Conservation (phyloP, 2,797 vertebrate species). For the Sarcoramphus papa region DNA sequence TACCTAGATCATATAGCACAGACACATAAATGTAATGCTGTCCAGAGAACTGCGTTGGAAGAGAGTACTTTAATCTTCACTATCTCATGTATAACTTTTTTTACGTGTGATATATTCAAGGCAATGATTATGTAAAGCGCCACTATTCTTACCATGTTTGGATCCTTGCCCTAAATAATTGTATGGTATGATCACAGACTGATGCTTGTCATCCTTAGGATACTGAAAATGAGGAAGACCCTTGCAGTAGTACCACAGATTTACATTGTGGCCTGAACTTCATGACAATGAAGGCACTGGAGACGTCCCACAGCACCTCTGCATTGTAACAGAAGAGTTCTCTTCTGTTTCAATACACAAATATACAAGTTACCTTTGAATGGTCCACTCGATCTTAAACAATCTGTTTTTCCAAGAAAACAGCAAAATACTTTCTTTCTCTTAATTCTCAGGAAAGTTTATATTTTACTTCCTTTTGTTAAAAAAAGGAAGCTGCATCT, state of each 20-base stretch:
- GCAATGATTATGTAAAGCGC: neutral
- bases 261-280: neutral
- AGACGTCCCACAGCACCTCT: neutral
- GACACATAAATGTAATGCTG: neutral
- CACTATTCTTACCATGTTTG: neutral
- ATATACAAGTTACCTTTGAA: neutral
- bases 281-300: neutral
- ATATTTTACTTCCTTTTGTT: neutral
- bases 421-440: neutral
- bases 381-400: rapidly evolving
- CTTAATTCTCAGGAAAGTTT: neutral
- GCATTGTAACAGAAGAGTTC: neutral
- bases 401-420: neutral
- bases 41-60: neutral
- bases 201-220: neutral
- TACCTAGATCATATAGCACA: neutral
- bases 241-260: neutral
- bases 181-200: neutral
- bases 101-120: neutral
- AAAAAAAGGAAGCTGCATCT: neutral
- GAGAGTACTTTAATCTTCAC: neutral
- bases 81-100: neutral
- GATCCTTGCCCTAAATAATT: neutral
- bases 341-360: neutral
- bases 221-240: neutral